Conservation (phyloP, 2,888 invertebrate species). For the Frankliniella intonsa region DNA sequence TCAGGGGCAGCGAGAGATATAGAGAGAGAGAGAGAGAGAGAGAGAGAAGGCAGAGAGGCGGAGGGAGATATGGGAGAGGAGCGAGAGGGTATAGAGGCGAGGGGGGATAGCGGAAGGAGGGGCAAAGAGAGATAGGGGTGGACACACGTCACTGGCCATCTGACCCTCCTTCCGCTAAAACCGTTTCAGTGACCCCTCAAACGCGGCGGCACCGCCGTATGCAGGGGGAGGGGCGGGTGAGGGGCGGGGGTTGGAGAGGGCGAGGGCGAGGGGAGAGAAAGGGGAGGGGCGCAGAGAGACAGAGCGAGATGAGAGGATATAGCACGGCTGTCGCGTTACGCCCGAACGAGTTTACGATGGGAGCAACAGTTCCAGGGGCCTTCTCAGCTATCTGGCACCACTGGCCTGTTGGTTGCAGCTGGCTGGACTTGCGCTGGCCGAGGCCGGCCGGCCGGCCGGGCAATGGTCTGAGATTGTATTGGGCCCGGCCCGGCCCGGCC, state of each 20-base stretch:
- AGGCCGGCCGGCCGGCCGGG: background rate
- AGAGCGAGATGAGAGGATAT: background rate
- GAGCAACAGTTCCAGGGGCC: conserved; percentile 23
- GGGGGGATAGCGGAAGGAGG: background rate
- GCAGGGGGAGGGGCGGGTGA: background rate
- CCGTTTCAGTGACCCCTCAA: background rate
- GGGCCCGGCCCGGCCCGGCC: background rate
- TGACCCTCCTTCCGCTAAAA: background rate
- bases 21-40: background rate
- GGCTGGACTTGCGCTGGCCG: background rate
- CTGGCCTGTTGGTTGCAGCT: background rate
- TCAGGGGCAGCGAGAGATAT: background rate
- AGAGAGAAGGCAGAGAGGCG: background rate
- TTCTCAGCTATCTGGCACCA: background rate
- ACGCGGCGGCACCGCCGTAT: background rate
- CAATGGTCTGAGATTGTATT: background rate
- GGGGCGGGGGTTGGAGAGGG: too few relatives aligned
- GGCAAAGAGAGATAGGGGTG: background rate
- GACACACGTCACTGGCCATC: background rate
- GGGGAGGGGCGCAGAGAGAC: background rate
- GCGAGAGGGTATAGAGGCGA: background rate
- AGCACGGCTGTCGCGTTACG: background rate
- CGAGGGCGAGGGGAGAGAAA: background rate
- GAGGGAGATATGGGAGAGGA: background rate
- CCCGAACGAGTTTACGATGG: conserved; percentile 19